Conservation (phyloP, 1,140 invertebrate genomes). For the Lepidurus arcticus region DNA sequence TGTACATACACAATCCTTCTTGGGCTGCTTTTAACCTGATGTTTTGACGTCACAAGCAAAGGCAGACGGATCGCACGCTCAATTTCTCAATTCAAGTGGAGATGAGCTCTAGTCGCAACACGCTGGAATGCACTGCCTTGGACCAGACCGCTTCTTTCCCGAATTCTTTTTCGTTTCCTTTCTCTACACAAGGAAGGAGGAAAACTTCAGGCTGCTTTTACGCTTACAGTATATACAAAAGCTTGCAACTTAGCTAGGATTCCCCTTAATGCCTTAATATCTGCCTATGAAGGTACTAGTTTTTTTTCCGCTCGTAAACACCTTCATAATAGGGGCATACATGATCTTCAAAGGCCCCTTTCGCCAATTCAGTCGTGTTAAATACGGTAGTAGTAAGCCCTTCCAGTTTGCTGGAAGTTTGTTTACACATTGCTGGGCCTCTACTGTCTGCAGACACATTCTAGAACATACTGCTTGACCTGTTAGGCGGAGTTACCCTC, state of each 20-base stretch:
- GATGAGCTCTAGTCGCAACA: not conserved
- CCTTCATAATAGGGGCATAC: not conserved
- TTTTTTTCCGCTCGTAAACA: not conserved
- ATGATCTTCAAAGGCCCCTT: conserved; percentile 14
- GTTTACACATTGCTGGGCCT: not conserved
- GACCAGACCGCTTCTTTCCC: not conserved
- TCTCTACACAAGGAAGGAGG: not conserved
- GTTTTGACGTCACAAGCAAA: not conserved
- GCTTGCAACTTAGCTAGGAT: no score
- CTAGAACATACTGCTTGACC: not conserved
- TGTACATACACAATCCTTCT: not conserved
- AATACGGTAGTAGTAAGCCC: not conserved
- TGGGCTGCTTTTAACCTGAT: not conserved
- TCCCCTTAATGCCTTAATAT: no score
- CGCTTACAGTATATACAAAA: not conserved
- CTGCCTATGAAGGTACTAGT: no score
- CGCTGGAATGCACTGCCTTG: not conserved
- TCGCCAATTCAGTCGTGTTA: not conserved
- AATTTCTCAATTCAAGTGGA: not conserved
- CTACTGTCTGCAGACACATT: not conserved
- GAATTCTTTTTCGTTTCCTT: not conserved
- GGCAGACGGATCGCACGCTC: not conserved
- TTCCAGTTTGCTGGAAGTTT: not conserved
- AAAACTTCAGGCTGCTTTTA: not conserved
- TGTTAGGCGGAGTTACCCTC: not conserved